Percentiles rank a stretch among this genome's conserved stretches.
phyloP scores from a whole-genome alignment of 2,113 vertebrate species.

The Otis tarda region DNA sequence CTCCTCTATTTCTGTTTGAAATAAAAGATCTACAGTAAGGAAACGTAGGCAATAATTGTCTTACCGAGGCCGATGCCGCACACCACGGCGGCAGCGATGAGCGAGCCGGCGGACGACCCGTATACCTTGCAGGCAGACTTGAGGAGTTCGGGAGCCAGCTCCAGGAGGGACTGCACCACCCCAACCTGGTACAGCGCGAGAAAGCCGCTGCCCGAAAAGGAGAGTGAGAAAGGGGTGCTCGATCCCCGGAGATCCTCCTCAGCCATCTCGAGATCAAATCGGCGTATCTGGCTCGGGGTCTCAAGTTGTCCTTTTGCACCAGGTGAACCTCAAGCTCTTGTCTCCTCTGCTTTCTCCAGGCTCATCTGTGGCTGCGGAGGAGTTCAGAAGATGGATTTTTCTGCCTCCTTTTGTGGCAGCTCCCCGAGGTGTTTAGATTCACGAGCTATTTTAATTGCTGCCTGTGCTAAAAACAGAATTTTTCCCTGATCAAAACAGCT shows the following conservation, averaged over 20 bases:
- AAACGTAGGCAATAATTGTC: neutral
- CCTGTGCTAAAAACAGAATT: constrained; percentile 32
- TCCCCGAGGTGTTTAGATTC: neutral
- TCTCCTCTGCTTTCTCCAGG: neutral
- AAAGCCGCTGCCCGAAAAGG: constrained; percentile 85
- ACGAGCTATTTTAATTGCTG: constrained; percentile 25
- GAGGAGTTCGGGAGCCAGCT: constrained; percentile 74
- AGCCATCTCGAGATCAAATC: neutral
- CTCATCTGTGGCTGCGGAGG: neutral
- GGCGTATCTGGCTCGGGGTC: rapidly evolving
- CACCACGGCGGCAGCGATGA: constrained; percentile 81
- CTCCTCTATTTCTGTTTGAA: neutral
- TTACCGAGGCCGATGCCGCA: constrained; percentile 77
- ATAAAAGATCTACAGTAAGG: rapidly evolving
- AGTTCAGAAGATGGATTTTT: neutral
- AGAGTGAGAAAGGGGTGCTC: constrained; percentile 67
- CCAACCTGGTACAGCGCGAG: constrained; percentile 83
- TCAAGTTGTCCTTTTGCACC: neutral
- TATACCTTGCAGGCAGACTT: constrained; percentile 73
- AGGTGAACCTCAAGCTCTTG: neutral
- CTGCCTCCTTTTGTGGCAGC: neutral
- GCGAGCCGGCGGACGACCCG: constrained; percentile 80
- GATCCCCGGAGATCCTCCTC: neutral
- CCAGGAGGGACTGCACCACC: constrained; percentile 77
- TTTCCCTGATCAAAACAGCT: constrained; percentile 14